Base-by-base conservation (phyloP, 53 echinoderm and acorn worm species). In the Astropecten irregularis region DNA sequence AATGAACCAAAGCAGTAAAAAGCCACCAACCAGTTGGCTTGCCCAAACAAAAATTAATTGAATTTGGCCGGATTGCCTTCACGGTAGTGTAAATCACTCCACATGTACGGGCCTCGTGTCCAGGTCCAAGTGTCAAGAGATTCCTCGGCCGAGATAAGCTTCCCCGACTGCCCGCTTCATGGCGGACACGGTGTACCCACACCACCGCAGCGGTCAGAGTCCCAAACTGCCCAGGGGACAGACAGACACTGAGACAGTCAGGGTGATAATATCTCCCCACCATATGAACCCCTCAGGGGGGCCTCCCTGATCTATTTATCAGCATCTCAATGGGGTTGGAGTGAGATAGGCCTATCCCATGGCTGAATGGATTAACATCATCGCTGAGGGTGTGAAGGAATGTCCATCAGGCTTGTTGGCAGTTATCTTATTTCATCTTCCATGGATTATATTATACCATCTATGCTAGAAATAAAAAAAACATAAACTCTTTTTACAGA, bases 281-380 rank as follows among this genome's bases (percentile, higher is more conserved):
- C n/a, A n/a, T n/a, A n/a, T n/a, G n/a, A n/a, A n/a, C n/a, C 55
- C 76, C 76, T 13, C 38, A 40, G 57, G 76, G n/a, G n/a, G n/a
- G n/a, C n/a, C n/a, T n/a, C 76, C 26, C 15, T 56, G 76, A 58
- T 76, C 76, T 76, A 56, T 76, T 76, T 76, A 54, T 39, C 3
- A n/a, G 40, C 22, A 40, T 54, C 56, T 73, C 15, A 52, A 73
- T 53, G 14, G 33, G 51, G 55, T n/a, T n/a, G n/a, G n/a, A n/a
- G n/a, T n/a, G n/a, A n/a, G n/a, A n/a, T n/a, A n/a, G n/a, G n/a
- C n/a, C n/a, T n/a, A n/a, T n/a, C n/a, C n/a, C n/a, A n/a, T n/a
- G n/a, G n/a, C n/a, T n/a, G n/a, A 57, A 57, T 58, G 40, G 76
- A 76, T 73, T 36, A 73, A n/a, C 6, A 35, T 19, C 47, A 8